Conservation (phyloP, 1,140 invertebrate genomes). For the Lepidurus apus region DNA sequence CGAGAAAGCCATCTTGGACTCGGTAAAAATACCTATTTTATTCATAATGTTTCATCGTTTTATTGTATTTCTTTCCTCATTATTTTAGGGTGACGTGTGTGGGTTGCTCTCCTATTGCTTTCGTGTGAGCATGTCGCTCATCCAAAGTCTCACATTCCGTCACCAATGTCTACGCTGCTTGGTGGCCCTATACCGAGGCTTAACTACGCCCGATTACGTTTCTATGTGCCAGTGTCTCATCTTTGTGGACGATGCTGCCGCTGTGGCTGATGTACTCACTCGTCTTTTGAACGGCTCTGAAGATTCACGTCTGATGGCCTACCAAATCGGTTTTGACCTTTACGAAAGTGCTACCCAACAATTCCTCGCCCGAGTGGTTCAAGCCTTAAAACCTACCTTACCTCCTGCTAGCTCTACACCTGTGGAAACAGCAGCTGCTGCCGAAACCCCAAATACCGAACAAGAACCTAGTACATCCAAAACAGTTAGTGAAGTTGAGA, state of each 20-base stretch:
- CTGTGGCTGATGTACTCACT: slow-evolving; percentile 85
- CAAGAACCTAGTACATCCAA: slow-evolving; percentile 49
- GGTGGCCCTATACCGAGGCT: slow-evolving; percentile 80
- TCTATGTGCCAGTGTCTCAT: slow-evolving; percentile 96
- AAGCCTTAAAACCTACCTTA: slow-evolving; percentile 73
- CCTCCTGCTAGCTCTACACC: slow-evolving; percentile 51
- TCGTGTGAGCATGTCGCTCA: slow-evolving; percentile 89
- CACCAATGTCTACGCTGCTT: slow-evolving; percentile 80
- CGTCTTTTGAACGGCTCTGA: slow-evolving; percentile 72
- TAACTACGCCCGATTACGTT: slow-evolving; percentile 86
- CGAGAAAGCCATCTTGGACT: slow-evolving; percentile 80
- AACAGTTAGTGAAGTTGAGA: slow-evolving; percentile 47
- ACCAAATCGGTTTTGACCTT: slow-evolving; percentile 98
- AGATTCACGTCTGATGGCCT: slow-evolving; percentile 79
- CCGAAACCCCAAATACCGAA: slow-evolving; percentile 35
- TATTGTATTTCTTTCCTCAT: slow-evolving; percentile 22
- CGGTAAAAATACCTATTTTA: slow-evolving; percentile 49
- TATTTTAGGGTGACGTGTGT: slow-evolving; percentile 66
- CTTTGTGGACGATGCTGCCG: slow-evolving; percentile 86
- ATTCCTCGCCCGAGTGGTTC: slow-evolving; percentile 81
- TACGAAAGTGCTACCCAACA: slow-evolving; percentile 99
- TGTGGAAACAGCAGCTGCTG: not conserved
- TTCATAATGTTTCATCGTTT: not conserved
- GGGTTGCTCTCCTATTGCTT: slow-evolving; percentile 92
- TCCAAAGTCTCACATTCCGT: slow-evolving; percentile 87